Base-by-base conservation (phyloP, 2,888 invertebrate species). In the Athripsodes cinereus region DNA sequence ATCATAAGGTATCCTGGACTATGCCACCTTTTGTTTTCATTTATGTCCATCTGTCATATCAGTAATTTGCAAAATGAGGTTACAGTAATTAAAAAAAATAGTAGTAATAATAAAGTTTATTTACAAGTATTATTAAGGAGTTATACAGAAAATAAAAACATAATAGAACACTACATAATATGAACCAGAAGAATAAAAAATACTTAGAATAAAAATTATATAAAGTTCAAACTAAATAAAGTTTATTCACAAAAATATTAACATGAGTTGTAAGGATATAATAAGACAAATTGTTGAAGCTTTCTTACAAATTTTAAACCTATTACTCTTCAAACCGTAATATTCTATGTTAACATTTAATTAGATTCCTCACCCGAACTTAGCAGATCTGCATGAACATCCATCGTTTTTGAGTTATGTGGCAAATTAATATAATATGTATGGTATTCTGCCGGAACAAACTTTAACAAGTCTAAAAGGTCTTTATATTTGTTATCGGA, bases 21-120 rank as follows among this genome's bases (percentile, higher is more conserved):
- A n/a, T n/a, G n/a, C n/a, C n/a, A 8, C 18, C 46, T 18, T 46
- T 46, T 13, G 6, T 6, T 13, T 16, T 16, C 8, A 8, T 18
- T 46, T 13, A 46, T 46, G 16, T 46, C 46, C 46, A 46, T 46
- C 46, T 46, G 46, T 46, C 46, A 46, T 11, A 46, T 46, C 46
- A 46, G 46, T 46, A 6, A 11, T 13, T 13, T 46, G 6, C 8
- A 13, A 16, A 46, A 46, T 8, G 6, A 46, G 46, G 46, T 46
- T 46, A 16, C 16, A 46, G n/a, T n/a, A n/a, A n/a, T n/a, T 18
- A 46, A 46, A 46, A 46, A 8, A 46, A 46, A 46, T 8, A 46
- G 46, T 13, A 46, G n/a, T 46, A 13, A 16, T 31, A 8, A 11
- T 31, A 11, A 8, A 31, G 11, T 11, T 31, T 31, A 11, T 31